Evolutionary conservation across 2,113 vertebrate genomes (phyloP), one percentile per base, ranked within the genome.

Genomic region (Hyperoodon ampullatus): DNA sequence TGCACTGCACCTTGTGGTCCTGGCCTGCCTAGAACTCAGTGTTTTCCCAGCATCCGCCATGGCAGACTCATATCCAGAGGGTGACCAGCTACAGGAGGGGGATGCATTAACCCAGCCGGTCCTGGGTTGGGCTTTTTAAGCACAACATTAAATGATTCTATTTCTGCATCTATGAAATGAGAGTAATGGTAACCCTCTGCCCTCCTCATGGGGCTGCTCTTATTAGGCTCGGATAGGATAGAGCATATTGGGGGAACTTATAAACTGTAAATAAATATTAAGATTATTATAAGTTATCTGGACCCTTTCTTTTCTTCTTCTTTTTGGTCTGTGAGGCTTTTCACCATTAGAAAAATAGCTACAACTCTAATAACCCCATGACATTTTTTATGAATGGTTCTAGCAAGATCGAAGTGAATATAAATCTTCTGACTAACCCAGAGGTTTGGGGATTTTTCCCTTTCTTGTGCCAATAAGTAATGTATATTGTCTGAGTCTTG

Each of bases 11-110:
- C 33, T 8, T 4, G 0, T 66, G 86, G 58, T 30, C 61, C 50
- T 78, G 6, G 47, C 5, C 53, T 80, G 8, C 50, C 70, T 53
- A 33, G 35, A 39, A 63, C 18, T 63, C 60, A 14, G 16, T 6
- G 10, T 18, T 77, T 68, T 94, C 60, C 71, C 26, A 58, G 47
- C 3, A 18, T 26, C 28, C 65, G 24, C 93, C 86, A 70, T 3
- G 50, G 88, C 39, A 86, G 88, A 83, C 39, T 42, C 53, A 47
- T 39, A 28, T 97, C 39, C 24, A 88, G 66, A 96, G 85, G 72
- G 42, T 50, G 58, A 50, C 7, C 30, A 58, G 53, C 35, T 75
- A 26, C 14, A 35, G 78, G 26, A 91, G 58, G 50, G 55, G 33
- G 18, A 63, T n/a, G 82, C 28, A 33, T n/a, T 35, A 47, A 26